These are phyloP conservation scores for Rhynchophorus ferrugineus DNA, from an alignment of 1,140 invertebrate species.

Conservation along the genomic window DNA sequence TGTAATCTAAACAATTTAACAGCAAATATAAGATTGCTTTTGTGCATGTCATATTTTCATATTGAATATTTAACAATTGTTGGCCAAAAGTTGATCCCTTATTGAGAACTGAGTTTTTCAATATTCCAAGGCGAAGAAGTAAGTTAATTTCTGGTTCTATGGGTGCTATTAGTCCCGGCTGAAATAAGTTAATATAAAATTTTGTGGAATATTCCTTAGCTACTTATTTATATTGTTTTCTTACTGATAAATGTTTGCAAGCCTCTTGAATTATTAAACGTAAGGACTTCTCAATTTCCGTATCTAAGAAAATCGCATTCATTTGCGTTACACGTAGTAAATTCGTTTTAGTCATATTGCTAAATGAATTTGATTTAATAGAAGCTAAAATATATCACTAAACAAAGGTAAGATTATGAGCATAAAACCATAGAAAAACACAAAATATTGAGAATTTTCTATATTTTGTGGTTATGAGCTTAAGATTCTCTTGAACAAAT, in stretches of 20 bases:
- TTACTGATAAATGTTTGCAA: slow-evolving; percentile 35
- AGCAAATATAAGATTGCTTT: slow-evolving; percentile 32
- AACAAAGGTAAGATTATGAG: too few species aligned
- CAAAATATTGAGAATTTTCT: too few species aligned
- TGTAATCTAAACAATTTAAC: slow-evolving; percentile 28
- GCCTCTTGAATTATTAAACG: slow-evolving; percentile 27
- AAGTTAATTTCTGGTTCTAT: slow-evolving; percentile 35
- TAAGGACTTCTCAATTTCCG: slow-evolving; percentile 36
- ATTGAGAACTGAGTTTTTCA: slow-evolving; percentile 33
- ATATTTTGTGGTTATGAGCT: too few species aligned
- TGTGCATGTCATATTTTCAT: slow-evolving; percentile 31
- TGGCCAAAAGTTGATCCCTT: slow-evolving; percentile 37
- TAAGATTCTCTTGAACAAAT: too few species aligned
- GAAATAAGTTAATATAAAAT: slow-evolving; percentile 16
- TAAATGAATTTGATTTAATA: too few species aligned
- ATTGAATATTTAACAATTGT: slow-evolving; percentile 38
- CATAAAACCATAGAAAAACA: too few species aligned
- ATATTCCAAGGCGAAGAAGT: slow-evolving; percentile 28
- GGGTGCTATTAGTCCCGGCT: slow-evolving; percentile 29
- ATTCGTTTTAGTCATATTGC: slow-evolving; percentile 30
- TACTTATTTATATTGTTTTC: slow-evolving; percentile 10
- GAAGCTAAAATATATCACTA: too few species aligned
- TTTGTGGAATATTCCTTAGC: slow-evolving; percentile 5
- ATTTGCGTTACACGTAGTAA: slow-evolving; percentile 38
- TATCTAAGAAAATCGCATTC: slow-evolving; percentile 39